Evolutionary conservation across 2,888 invertebrate species (phyloP).

Genomic region (Metacarcinus magister): DNA sequence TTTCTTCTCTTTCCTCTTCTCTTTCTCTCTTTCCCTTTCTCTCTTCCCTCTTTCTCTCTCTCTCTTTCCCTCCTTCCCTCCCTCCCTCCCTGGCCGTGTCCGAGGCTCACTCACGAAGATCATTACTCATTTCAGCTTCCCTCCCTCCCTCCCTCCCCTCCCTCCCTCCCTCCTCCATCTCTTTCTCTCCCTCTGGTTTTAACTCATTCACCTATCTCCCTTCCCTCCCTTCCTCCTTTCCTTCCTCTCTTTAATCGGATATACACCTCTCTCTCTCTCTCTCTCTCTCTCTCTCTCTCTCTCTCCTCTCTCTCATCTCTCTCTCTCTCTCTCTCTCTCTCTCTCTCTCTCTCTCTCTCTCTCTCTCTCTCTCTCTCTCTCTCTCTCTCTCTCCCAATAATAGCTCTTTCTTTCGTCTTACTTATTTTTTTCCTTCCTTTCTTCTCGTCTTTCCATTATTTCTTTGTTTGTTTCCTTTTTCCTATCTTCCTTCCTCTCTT

Average conservation of each 20-base stretch:
- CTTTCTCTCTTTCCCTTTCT: neutral
- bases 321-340: neutral
- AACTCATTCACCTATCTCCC: neutral
- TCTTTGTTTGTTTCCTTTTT: neutral
- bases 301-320: neutral
- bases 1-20: neutral
- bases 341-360: constrained; percentile 1
- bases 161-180: neutral
- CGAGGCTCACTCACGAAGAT: neutral
- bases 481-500: neutral
- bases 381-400: neutral
- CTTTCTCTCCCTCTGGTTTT: neutral
- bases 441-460: neutral
- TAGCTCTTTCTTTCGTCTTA: neutral
- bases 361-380: neutral
- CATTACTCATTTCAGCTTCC: neutral
- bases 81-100: neutral
- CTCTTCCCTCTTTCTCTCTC: neutral
- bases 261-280: no score
- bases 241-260: neutral
- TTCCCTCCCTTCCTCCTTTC: neutral
- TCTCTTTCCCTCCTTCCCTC: neutral
- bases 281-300: neutral
- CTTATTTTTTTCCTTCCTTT: neutral
- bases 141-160: neutral